Percentiles rank a stretch among this genome's conserved stretches.
phyloP scores from a whole-genome alignment of 1,140 invertebrate genomes.

The Pemphigus obesinymphae region DNA sequence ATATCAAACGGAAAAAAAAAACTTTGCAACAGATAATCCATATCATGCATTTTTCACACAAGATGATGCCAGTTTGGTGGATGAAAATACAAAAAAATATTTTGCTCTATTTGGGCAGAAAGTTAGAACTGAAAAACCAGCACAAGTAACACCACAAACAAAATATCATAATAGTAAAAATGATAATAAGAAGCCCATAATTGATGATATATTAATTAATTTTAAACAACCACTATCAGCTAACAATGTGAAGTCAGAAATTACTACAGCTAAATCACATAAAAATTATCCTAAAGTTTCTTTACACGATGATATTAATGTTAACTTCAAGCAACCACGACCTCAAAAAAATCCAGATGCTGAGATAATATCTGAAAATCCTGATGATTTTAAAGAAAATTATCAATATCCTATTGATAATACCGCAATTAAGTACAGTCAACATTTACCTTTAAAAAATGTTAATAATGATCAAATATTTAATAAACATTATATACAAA shows the following conservation, averaged over 20 bases:
- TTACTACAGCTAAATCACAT: neutral
- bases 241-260: conserved; percentile 56
- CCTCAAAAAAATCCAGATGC: conserved; percentile 1
- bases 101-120: conserved; percentile 72
- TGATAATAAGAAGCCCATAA: conserved; percentile 27
- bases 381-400: conserved; percentile 4
- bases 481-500: neutral
- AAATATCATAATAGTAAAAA: conserved; percentile 17
- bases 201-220: conserved; percentile 54
- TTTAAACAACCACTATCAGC: conserved; percentile 54
- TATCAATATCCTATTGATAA: neutral
- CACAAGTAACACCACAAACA: neutral
- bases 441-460: neutral
- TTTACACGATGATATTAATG: conserved; percentile 45
- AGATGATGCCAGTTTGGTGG: conserved; percentile 64
- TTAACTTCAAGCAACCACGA: conserved; percentile 4
- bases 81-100: conserved; percentile 71
- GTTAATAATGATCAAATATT: neutral
- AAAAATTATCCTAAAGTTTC: conserved; percentile 46
- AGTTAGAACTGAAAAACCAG: conserved; percentile 51
- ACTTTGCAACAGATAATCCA: conserved; percentile 53
- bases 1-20: conserved; percentile 28
- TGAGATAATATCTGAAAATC: conserved; percentile 18
- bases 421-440: neutral
- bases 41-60: conserved; percentile 65